Evolutionary conservation across 2,113 vertebrate genomes (phyloP).

Genomic region (Vimba vimba): DNA sequence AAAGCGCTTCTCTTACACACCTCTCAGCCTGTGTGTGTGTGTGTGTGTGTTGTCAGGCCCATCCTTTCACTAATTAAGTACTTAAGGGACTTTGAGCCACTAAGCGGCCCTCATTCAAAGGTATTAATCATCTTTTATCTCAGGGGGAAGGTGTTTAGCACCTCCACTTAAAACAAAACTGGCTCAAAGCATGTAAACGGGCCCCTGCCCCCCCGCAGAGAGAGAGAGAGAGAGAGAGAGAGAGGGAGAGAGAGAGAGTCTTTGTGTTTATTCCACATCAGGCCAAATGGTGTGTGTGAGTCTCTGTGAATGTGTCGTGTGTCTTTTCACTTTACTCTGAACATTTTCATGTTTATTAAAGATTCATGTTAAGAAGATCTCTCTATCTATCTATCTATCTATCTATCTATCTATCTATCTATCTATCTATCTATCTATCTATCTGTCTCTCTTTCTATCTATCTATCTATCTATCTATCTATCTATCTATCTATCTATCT

Average conservation of each 20-base stretch:
- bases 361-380: too few relatives aligned
- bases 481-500: too few relatives aligned
- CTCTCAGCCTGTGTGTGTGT: not conserved
- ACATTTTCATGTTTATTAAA: not conserved
- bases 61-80: constrained; percentile 73
- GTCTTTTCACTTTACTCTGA: not conserved
- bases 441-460: not conserved
- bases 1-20: constrained; percentile 65
- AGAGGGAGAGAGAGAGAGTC: constrained; percentile 48
- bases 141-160: constrained; percentile 69
- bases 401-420: not conserved
- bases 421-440: not conserved
- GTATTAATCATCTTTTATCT: constrained; percentile 75
- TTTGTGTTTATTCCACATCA: constrained; percentile 76
- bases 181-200: constrained; percentile 66
- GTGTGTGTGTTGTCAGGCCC: constrained; percentile 51
- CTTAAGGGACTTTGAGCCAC: constrained; percentile 70
- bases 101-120: constrained; percentile 71
- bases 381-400: not conserved
- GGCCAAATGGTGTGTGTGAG: constrained; percentile 71
- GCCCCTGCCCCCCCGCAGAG: constrained; percentile 57
- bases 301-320: constrained; percentile 1
- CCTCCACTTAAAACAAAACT: constrained; percentile 72
- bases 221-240: not conserved
- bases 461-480: too few relatives aligned